phyloP scores from a whole-genome alignment of 2,797 vertebrate genomes.

The Argya squamiceps region DNA sequence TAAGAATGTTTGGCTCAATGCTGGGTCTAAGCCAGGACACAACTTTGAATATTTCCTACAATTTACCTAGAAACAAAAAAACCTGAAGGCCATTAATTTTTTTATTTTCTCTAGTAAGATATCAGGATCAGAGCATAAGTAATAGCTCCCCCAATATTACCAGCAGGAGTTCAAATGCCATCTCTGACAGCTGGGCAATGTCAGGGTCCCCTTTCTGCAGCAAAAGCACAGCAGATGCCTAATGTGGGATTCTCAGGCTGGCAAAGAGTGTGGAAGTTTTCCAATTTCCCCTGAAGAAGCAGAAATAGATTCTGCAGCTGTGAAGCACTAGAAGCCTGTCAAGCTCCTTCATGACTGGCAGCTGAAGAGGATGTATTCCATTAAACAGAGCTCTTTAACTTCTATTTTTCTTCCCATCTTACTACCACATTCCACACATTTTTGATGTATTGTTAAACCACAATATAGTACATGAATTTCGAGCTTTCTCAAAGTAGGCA shows the following conservation, averaged over 20 bases:
- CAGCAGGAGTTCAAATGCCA: slow-evolving; percentile 20
- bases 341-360: slow-evolving; percentile 40
- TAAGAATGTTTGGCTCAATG: not conserved
- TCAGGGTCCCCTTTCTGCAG: slow-evolving; percentile 13
- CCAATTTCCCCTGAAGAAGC: slow-evolving; percentile 34
- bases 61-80: not conserved
- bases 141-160: not conserved
- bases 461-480: not conserved
- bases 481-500: not conserved
- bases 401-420: not conserved
- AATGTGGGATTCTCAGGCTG: not conserved
- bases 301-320: slow-evolving; percentile 42
- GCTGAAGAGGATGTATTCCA: slow-evolving; percentile 30
- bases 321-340: slow-evolving; percentile 22
- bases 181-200: slow-evolving; percentile 26
- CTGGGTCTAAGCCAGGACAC: not conserved
- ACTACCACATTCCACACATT: not conserved
- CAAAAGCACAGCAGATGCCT: slow-evolving; percentile 3
- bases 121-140: not conserved
- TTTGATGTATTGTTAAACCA: not conserved
- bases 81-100: not conserved
- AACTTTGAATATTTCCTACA: not conserved
- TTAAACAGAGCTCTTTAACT: not conserved
- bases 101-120: not conserved
- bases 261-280: slow-evolving; percentile 37